Conservation (phyloP, 2,888 invertebrate species). For the Glaucopsyche alexis region DNA sequence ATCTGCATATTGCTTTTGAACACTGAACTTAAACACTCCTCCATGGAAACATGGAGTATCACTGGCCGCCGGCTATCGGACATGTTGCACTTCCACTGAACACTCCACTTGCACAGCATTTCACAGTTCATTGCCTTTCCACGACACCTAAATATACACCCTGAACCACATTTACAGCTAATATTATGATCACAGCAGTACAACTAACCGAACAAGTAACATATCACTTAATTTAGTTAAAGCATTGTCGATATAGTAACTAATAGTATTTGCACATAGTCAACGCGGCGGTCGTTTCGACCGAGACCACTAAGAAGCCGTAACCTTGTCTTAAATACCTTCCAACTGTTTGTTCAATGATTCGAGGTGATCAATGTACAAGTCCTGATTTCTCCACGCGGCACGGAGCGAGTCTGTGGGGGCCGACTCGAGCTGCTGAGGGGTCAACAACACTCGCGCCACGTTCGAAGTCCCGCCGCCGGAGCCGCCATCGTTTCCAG, state of each 20-base stretch:
- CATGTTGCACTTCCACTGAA: conserved; percentile 57
- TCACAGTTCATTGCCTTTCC: conserved; percentile 62
- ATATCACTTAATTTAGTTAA: conserved; percentile 77
- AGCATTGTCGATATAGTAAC: conserved; percentile 77
- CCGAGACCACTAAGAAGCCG: conserved; percentile 74
- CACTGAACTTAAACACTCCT: conserved; percentile 61
- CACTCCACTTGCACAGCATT: conserved; percentile 64
- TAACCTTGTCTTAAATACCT: conserved; percentile 83
- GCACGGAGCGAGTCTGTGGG: conserved; percentile 83
- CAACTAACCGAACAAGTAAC: conserved; percentile 56
- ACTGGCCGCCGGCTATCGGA: conserved; percentile 43
- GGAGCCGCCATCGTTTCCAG: conserved; percentile 65
- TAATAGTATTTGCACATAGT: conserved; percentile 59
- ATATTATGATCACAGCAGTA: conserved; percentile 66
- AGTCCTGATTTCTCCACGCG: conserved; percentile 88
- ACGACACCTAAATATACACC: conserved; percentile 75
- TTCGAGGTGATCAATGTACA: conserved; percentile 87
- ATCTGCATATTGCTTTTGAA: conserved; percentile 41
- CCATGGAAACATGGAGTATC: conserved; percentile 50
- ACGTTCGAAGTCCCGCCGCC: conserved; percentile 75
- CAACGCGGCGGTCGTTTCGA: conserved; percentile 61
- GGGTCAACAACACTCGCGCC: conserved; percentile 81
- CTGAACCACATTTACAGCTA: conserved; percentile 68
- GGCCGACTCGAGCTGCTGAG: conserved; percentile 82
- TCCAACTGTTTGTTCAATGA: conserved; percentile 87